A percentile compares a stretch with the other conserved stretches of the same genome.
phyloP scores from a whole-genome alignment of 2,888 invertebrate species.

The Leptopilina myrica region DNA sequence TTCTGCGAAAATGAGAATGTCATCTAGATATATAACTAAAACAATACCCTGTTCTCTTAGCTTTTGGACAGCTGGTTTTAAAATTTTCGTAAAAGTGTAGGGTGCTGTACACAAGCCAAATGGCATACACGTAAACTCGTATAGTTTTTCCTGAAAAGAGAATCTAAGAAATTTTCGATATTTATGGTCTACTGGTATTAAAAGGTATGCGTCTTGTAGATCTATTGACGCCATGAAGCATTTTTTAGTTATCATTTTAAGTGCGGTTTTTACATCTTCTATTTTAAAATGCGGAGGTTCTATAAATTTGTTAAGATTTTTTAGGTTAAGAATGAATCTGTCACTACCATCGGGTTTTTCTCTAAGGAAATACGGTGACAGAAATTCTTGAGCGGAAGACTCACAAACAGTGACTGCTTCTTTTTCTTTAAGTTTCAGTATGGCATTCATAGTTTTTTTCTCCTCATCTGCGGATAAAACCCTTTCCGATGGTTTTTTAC shows the following conservation, averaged over 20 bases:
- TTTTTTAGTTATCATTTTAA: slow-evolving; percentile 36
- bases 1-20: not conserved
- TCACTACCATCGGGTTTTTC: not conserved
- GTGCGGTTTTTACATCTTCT: slow-evolving; percentile 43
- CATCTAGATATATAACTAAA: not conserved
- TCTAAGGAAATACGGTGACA: not conserved
- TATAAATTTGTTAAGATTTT: slow-evolving; percentile 49
- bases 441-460: not conserved
- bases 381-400: not conserved
- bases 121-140: not conserved
- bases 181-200: not conserved
- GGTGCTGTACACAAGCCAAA: not conserved
- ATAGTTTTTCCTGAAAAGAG: not conserved
- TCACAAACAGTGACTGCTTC: not conserved
- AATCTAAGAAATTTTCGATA: slow-evolving; percentile 2
- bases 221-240: slow-evolving; percentile 41
- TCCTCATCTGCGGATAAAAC: slow-evolving; percentile 13
- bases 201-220: slow-evolving; percentile 20
- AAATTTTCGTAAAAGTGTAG: not conserved
- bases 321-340: slow-evolving; percentile 43
- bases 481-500: not conserved
- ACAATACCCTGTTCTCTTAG: not conserved
- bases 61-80: not conserved
- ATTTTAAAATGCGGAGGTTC: slow-evolving; percentile 34
- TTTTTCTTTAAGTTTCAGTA: not conserved